Conservation (phyloP, 1,140 invertebrate genomes). For the Nasonia vitripennis region DNA sequence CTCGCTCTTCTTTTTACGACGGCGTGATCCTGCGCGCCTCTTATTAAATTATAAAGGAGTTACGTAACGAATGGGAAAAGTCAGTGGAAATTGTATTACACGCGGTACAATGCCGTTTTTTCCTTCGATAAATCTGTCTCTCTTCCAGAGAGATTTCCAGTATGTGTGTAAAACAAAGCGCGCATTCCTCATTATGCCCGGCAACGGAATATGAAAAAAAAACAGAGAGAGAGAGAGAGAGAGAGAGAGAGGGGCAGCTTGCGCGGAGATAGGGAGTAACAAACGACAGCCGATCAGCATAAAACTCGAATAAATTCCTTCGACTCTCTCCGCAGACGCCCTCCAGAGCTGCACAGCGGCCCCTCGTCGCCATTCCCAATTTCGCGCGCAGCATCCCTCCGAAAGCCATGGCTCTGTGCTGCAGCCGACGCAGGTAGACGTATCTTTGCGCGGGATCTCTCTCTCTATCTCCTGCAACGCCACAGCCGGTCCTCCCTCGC, state of each 20-base stretch:
- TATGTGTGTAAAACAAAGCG: not conserved
- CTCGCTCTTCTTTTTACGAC: constrained; percentile 27
- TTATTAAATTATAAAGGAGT: constrained; percentile 31
- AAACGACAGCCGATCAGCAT: constrained; percentile 35
- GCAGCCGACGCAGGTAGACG: not conserved
- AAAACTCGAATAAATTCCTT: constrained; percentile 35
- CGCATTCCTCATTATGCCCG: not conserved
- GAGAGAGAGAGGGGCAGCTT: not conserved
- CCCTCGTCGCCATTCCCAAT: not conserved
- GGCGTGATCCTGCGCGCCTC: constrained; percentile 6
- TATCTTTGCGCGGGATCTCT: constrained; percentile 2
- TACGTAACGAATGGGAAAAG: not conserved
- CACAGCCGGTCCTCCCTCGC: constrained; percentile 16
- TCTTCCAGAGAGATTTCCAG: not conserved
- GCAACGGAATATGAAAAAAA: not conserved
- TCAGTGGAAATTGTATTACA: constrained; percentile 1
- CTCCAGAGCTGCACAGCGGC: not conserved
- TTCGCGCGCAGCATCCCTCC: constrained; percentile 8
- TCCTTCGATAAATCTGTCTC: not conserved
- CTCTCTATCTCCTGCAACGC: not conserved
- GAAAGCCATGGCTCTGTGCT: not conserved
- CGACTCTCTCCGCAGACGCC: not conserved
- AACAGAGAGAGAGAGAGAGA: not conserved
- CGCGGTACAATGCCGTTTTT: not conserved
- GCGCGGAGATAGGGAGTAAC: not conserved